phyloP scores from a whole-genome alignment of 1,140 invertebrate species.

The Rhopalosiphum padi region DNA sequence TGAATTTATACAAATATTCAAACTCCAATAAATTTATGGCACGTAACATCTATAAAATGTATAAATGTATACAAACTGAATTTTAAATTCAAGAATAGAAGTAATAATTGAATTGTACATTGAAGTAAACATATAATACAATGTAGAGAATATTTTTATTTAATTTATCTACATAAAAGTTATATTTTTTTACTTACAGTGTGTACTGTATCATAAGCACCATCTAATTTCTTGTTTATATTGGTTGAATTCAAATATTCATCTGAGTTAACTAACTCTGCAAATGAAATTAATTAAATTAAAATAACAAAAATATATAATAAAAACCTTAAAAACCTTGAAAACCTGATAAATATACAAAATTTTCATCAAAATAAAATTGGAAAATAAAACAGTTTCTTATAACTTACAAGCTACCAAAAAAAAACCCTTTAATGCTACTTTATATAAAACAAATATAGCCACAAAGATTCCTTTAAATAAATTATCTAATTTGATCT shows the following conservation, averaged over 20 bases:
- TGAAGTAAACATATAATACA: neutral
- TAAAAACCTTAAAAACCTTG: neutral
- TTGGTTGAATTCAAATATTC: neutral
- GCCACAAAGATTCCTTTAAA: neutral
- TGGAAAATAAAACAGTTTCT: too few relatives aligned
- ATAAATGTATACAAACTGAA: neutral
- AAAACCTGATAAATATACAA: too few relatives aligned
- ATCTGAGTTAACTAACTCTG: neutral
- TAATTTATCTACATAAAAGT: neutral
- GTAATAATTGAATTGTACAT: neutral
- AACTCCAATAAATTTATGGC: conserved; percentile 39
- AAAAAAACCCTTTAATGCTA: neutral
- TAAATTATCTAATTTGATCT: too few relatives aligned
- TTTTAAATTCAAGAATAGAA: neutral
- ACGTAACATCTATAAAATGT: neutral
- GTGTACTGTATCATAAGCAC: neutral
- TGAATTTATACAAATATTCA: conserved; percentile 36
- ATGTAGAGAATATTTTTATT: neutral
- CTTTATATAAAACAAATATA: neutral
- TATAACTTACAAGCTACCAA: neutral
- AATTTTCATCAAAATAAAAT: too few relatives aligned
- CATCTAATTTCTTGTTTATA: neutral
- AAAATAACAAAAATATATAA: neutral
- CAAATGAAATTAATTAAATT: neutral
- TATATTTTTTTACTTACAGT: neutral